phyloP scores from a whole-genome alignment of 2,888 invertebrate genomes.

The Synergus umbraculus region DNA sequence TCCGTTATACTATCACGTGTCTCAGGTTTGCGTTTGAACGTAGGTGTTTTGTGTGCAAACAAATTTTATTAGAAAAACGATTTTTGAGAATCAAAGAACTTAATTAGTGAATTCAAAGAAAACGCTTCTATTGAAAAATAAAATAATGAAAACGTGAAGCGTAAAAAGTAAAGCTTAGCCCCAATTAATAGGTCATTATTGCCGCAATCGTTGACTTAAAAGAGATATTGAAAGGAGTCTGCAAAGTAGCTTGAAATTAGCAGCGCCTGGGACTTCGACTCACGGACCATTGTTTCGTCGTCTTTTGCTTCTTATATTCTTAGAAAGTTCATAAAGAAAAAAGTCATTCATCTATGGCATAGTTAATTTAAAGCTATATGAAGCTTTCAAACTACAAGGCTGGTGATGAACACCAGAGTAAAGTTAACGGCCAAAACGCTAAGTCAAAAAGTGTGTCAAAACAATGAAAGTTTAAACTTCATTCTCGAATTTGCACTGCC shows the following conservation, averaged over 20 bases:
- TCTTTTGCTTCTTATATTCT: slow-evolving; percentile 11
- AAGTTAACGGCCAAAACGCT: slow-evolving; percentile 17
- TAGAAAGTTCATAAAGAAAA: slow-evolving; percentile 36
- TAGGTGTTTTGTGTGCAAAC: not conserved
- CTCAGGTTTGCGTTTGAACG: not conserved
- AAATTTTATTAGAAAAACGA: not conserved
- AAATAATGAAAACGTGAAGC: slow-evolving; percentile 19
- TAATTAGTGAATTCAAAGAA: no score
- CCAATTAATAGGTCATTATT: slow-evolving; percentile 24
- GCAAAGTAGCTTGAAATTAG: slow-evolving; percentile 19
- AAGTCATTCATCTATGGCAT: slow-evolving; percentile 6
- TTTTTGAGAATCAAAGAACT: no score
- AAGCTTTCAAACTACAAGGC: slow-evolving; percentile 10
- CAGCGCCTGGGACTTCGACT: not conserved
- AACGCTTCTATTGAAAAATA: not conserved
- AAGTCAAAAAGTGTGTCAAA: slow-evolving; percentile 33
- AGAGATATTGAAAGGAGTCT: slow-evolving; percentile 34
- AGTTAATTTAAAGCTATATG: slow-evolving; percentile 28
- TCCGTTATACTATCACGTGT: not conserved
- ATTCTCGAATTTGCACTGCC: not conserved
- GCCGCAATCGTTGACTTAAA: not conserved
- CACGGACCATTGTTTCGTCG: slow-evolving; percentile 7
- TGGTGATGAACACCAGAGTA: slow-evolving; percentile 16
- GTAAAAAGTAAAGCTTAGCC: not conserved
- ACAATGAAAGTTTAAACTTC: slow-evolving; percentile 28